Evolutionary conservation across 2,113 vertebrate species (phyloP).

Genomic region (Erythrocercus mccallii): DNA sequence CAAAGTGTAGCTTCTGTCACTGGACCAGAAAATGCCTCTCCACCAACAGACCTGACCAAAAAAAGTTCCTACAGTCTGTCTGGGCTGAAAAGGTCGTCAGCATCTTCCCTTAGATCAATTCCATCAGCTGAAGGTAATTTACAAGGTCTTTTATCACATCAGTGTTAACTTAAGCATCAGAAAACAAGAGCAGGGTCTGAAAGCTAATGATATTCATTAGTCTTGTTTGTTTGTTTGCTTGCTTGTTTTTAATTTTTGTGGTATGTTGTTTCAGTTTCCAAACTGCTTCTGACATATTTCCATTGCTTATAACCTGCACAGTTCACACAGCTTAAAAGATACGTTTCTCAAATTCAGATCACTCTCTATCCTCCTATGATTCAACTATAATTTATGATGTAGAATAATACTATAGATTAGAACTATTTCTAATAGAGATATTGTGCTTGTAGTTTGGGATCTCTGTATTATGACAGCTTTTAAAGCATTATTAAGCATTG

Average conservation of each 20-base stretch:
- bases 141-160: not conserved
- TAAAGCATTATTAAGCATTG: not conserved
- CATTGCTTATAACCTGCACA: not conserved
- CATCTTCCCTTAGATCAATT: conserved; percentile 88
- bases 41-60: conserved; percentile 75
- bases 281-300: not conserved
- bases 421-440: not conserved
- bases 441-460: not conserved
- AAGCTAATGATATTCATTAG: not conserved
- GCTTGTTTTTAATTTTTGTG: not conserved
- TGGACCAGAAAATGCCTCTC: conserved; percentile 66
- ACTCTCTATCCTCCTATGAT: not conserved
- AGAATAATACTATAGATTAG: not conserved
- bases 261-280: not conserved
- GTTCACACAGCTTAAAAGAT: not conserved
- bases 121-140: conserved; percentile 87
- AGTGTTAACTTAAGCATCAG: not conserved
- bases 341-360: not conserved
- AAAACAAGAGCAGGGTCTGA: not conserved
- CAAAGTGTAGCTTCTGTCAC: conserved; percentile 82
- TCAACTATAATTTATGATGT: not conserved
- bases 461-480: not conserved
- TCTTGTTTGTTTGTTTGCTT: not conserved
- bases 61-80: conserved; percentile 76
- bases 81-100: conserved; percentile 77